phyloP scores from a whole-genome alignment of 2,113 vertebrate species.

The Lanius collurio region DNA sequence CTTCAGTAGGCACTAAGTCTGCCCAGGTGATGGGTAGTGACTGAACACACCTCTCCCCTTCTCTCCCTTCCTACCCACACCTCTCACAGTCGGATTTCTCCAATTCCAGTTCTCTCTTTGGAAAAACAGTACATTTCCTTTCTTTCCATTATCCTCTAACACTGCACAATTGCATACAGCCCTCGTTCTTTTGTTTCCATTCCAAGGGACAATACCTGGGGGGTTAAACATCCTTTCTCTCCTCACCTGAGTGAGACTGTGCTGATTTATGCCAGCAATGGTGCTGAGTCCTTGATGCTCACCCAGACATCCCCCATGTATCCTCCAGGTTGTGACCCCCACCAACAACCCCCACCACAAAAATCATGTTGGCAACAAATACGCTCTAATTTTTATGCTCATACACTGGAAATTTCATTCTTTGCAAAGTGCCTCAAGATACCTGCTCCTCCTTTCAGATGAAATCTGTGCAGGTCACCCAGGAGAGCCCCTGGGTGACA shows the following conservation, averaged over 20 bases:
- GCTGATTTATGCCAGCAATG: not conserved
- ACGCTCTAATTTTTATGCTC: not conserved
- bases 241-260: not conserved
- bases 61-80: rapidly evolving
- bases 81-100: not conserved
- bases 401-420: not conserved
- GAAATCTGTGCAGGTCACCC: not conserved
- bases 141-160: not conserved
- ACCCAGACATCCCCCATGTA: not conserved
- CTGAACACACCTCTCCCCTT: not conserved
- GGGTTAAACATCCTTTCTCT: not conserved
- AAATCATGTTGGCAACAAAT: not conserved
- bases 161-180: not conserved
- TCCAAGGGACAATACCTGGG: not conserved
- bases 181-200: not conserved
- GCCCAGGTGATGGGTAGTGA: not conserved
- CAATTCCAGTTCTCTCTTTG: not conserved
- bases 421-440: not conserved
- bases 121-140: not conserved
- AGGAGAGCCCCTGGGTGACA: not conserved
- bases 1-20: not conserved
- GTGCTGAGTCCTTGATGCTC: not conserved
- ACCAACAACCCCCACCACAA: not conserved
- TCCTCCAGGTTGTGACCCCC: not conserved
- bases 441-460: not conserved